Evolutionary conservation across 2,113 vertebrate genomes (phyloP).

Genomic region (Euleptes europaea): DNA sequence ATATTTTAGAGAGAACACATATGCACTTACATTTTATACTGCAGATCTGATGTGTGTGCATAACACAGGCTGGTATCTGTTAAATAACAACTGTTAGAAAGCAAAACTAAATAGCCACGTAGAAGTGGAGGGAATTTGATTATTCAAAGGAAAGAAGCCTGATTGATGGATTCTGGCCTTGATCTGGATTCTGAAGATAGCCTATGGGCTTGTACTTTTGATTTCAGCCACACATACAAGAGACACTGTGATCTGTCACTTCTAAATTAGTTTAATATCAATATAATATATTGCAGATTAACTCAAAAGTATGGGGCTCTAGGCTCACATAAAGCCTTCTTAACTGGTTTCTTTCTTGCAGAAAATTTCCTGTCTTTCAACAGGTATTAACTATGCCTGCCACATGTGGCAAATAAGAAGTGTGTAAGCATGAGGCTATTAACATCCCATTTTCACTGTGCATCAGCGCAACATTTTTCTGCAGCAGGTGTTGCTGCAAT

Average conservation of each 20-base stretch:
- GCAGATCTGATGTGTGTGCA: no score
- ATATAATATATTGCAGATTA: constrained; percentile 30
- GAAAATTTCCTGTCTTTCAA: constrained; percentile 2
- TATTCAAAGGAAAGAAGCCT: constrained; percentile 16
- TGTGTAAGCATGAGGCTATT: constrained; percentile 16
- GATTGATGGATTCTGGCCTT: constrained; percentile 36
- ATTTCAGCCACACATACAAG: constrained; percentile 37
- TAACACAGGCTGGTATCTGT: no score
- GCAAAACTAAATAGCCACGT: neutral
- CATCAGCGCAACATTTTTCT: constrained; percentile 27
- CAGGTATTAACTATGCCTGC: constrained; percentile 6
- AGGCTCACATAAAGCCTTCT: constrained; percentile 9
- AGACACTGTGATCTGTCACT: constrained; percentile 36
- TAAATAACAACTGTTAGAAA: no score
- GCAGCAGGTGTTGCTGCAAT: constrained; percentile 3
- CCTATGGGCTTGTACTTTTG: constrained; percentile 24
- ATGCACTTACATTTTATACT: no score
- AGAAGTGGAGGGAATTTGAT: constrained; percentile 16
- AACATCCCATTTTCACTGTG: constrained; percentile 32
- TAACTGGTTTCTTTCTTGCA: constrained; percentile 13
- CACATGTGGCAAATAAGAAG: constrained; percentile 7
- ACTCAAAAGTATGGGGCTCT: neutral
- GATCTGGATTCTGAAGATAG: constrained; percentile 13
- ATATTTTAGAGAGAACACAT: neutral
- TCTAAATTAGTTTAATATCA: constrained; percentile 28